phyloP scores from a whole-genome alignment of 2,113 vertebrate species.

The Muntiacus reevesi region DNA sequence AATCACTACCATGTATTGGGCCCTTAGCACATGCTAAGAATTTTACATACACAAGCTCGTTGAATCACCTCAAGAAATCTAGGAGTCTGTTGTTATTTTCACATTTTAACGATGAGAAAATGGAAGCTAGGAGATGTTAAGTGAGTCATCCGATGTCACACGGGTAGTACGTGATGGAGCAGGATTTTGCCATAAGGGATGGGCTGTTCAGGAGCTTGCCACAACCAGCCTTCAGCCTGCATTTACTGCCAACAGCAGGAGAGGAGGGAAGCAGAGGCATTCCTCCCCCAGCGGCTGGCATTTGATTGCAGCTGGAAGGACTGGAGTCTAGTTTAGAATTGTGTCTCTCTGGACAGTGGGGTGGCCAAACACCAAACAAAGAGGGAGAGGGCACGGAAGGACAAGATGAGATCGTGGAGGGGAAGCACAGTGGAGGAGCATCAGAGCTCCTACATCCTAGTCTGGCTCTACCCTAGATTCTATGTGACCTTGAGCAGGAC shows the following conservation, averaged over 20 bases:
- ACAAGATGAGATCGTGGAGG: background rate
- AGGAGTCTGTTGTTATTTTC: background rate
- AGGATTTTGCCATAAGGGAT: background rate
- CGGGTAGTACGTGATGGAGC: background rate
- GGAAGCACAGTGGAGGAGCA: background rate
- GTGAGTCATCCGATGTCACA: background rate
- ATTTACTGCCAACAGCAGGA: background rate
- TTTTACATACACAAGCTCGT: background rate
- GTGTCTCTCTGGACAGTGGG: constrained; percentile 4
- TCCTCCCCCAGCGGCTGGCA: background rate
- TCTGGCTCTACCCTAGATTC: background rate
- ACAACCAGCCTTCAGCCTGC: background rate
- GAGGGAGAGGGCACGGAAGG: background rate
- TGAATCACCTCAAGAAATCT: background rate
- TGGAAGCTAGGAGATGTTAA: background rate
- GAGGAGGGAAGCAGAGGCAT: background rate
- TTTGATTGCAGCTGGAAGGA: background rate
- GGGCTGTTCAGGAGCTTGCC: background rate
- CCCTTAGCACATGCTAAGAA: background rate
- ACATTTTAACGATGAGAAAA: background rate
- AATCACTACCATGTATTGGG: background rate
- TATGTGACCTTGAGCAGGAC: constrained; percentile 32
- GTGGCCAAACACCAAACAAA: background rate
- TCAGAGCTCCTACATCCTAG: background rate
- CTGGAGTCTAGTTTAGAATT: background rate